phyloP scores from a whole-genome alignment of 2,888 invertebrate genomes.

The Acanthosepion pharaonis region DNA sequence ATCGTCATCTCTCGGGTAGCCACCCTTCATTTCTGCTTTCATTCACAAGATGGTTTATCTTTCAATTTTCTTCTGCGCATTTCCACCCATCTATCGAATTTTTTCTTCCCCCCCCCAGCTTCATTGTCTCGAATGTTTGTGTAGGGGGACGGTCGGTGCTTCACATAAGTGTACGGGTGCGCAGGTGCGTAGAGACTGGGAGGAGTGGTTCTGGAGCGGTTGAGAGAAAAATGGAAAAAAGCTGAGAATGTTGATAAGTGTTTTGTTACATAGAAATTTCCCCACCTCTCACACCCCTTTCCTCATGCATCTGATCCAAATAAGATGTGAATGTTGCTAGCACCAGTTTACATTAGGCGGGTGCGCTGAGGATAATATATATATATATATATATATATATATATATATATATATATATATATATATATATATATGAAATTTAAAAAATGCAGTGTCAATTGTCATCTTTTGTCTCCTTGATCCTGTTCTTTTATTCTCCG shows the following conservation, averaged over 20 bases:
- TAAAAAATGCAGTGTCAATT: too few relatives aligned
- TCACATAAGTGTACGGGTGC: background rate
- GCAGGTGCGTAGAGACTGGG: background rate
- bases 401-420: constrained; percentile 20
- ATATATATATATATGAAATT: background rate
- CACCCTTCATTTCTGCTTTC: background rate
- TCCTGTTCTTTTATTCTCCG: too few relatives aligned
- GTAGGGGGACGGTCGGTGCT: background rate
- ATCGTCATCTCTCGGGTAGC: background rate
- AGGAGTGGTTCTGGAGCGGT: rapidly evolving
- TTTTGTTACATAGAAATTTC: background rate
- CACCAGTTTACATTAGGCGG: background rate
- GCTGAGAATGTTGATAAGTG: background rate
- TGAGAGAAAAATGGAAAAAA: background rate
- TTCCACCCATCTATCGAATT: background rate
- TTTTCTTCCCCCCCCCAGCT: background rate
- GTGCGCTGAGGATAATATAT: background rate
- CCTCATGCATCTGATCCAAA: background rate
- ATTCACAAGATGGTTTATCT: background rate
- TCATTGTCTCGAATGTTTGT: background rate
- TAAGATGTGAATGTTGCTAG: background rate
- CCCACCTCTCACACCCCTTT: background rate
- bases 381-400: background rate
- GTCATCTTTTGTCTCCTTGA: too few relatives aligned
- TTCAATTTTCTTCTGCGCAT: background rate